These are phyloP conservation scores for Xestia sexstrigata DNA, from an alignment of 2,888 invertebrate genomes.

Conservation along the genomic window DNA sequence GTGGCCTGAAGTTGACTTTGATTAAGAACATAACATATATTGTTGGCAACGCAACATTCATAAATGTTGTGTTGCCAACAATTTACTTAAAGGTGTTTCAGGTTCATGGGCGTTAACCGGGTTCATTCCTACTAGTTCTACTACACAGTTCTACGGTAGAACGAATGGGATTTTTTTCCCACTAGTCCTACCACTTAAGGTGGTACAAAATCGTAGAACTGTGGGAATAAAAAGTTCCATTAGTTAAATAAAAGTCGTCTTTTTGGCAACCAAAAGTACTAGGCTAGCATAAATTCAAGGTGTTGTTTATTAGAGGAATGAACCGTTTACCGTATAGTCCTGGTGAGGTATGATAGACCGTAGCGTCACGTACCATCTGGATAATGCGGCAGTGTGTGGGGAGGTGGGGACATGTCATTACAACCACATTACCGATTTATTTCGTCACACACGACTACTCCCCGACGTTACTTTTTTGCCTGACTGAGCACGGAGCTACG, in stretches of 20 bases:
- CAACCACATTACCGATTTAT: conserved; percentile 80
- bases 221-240: no score
- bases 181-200: no score
- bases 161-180: no score
- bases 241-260: no score
- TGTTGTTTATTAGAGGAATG: no score
- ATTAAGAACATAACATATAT: no score
- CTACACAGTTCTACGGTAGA: no score
- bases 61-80: neutral
- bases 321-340: conserved; percentile 28
- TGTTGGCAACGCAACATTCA: no score
- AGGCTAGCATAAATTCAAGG: no score
- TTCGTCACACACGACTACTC: conserved; percentile 76
- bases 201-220: no score
- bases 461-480: conserved; percentile 53
- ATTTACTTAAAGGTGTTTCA: conserved; percentile 2
- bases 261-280: no score
- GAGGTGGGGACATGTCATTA: conserved; percentile 71
- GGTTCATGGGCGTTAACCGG: conserved; percentile 19
- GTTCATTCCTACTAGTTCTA: no score
- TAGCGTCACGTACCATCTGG: conserved; percentile 42
- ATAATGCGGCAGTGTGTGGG: conserved; percentile 59
- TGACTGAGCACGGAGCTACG: conserved; percentile 39
- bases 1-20: conserved; percentile 21
- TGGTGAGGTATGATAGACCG: conserved; percentile 45